Evolutionary conservation across 2,888 invertebrate species (phyloP), one percentile per base, ranked within the genome.

Genomic region (Macrophya annulata): DNA sequence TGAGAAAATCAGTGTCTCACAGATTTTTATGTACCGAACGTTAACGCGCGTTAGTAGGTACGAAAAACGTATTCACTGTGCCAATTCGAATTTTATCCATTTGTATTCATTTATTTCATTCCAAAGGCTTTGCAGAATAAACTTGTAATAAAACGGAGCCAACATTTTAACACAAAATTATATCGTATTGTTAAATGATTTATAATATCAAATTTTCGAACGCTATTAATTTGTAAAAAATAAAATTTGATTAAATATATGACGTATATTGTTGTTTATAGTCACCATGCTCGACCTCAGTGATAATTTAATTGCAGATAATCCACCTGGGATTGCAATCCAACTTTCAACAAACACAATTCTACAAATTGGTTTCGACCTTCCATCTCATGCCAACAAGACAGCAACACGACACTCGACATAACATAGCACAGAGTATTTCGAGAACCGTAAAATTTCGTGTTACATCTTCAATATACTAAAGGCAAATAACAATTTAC

Each of bases 31-130:
- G 10, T 25, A n/a, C 43, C 1, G 10, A 74, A 45, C 40, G 9
- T 74, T 21, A 45, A 45, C 72, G 72, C 12, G 45, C n/a, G 15
- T 68, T 55, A 5, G 15, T 21, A 9, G n/a, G 40, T 17, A 74
- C 43, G 45, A 74, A n/a, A 45, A 43, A 45, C 45, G 2, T 45
- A 71, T 74, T 45, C 74, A 1, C 31, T 3, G 3, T 3, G 6
- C 74, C 74, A 74, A 45, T 74, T 74, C 17, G 6, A 4, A 71
- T 71, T 40, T 71, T 9, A 71, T 71, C 71, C 71, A 31, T 71
- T 71, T 17, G 8, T 71, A 40, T 45, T 74, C 74, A 21, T 45
- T 43, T 45, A 74, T 74, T 25, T 25, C 10, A 71, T 72, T 0
- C 71, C 40, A 1, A 37, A n/a, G 37, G 71, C 40, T 40, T 10